Conservation (phyloP, 2,888 invertebrate species). For the Chouioia cunea region DNA sequence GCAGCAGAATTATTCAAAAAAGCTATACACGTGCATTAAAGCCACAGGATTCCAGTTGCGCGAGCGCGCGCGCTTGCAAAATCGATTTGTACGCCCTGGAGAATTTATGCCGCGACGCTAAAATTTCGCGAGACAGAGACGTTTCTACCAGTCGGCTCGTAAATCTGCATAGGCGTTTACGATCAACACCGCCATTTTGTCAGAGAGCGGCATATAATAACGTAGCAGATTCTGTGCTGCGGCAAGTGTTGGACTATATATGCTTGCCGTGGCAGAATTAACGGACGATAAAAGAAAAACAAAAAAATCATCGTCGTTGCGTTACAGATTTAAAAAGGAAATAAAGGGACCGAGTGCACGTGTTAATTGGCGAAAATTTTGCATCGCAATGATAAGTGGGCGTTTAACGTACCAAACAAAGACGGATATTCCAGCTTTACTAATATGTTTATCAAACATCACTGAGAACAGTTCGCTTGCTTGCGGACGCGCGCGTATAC, state of each 20-base stretch:
- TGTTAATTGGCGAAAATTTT: constrained; percentile 34
- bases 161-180: constrained; percentile 22
- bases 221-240: neutral
- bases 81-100: constrained; percentile 11
- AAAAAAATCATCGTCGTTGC: neutral
- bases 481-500: neutral
- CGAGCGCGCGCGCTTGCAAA: neutral
- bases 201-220: constrained; percentile 39
- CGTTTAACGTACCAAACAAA: constrained; percentile 38
- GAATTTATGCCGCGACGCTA: constrained; percentile 33
- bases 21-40: no score
- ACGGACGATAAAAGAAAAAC: no score
- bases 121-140: constrained; percentile 29
- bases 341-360: neutral
- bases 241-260: neutral
- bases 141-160: constrained; percentile 37
- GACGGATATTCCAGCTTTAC: constrained; percentile 37
- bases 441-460: constrained; percentile 65
- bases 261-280: neutral
- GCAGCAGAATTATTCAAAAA: no score
- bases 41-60: neutral
- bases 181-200: constrained; percentile 13
- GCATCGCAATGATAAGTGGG: constrained; percentile 41
- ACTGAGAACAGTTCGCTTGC: no score
- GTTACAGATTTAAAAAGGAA: neutral